Percentiles rank a stretch among this genome's conserved stretches.
These are phyloP conservation scores for Sciurus vulgaris DNA, from an alignment of 2,797 vertebrate genomes.

Conservation along the genomic window DNA sequence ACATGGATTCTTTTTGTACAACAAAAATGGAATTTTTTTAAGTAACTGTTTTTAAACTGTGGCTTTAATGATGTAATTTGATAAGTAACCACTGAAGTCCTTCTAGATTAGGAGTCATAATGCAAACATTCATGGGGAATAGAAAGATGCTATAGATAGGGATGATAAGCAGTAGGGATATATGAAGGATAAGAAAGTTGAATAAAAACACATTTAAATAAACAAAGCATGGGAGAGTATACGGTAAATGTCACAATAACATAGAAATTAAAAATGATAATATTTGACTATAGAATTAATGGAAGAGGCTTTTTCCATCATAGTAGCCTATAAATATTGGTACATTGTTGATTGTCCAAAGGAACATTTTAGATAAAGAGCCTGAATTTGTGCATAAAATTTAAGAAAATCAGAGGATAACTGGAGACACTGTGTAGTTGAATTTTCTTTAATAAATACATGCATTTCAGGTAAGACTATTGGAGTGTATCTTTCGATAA, in stretches of 20 bases:
- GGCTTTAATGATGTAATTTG: not conserved
- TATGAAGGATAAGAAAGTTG: not conserved
- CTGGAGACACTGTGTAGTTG: not conserved
- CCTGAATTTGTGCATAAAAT: not conserved
- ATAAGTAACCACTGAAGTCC: not conserved
- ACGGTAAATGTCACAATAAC: not conserved
- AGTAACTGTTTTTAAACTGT: not conserved
- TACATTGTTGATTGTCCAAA: not conserved
- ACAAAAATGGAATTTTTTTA: not conserved
- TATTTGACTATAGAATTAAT: not conserved
- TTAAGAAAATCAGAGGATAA: not conserved
- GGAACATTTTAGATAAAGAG: not conserved
- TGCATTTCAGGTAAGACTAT: not conserved
- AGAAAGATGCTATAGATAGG: not conserved
- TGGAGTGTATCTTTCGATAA: not conserved
- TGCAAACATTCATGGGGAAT: not conserved
- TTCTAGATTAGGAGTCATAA: not conserved
- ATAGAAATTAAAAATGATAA: constrained; percentile 2
- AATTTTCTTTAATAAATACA: not conserved
- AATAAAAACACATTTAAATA: not conserved
- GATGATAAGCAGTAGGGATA: not conserved
- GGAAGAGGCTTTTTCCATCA: not conserved
- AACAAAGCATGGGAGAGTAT: not conserved
- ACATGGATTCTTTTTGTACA: not conserved
- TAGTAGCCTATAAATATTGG: not conserved